Percentiles rank a stretch among this genome's conserved stretches.
Evolutionary conservation across 2,797 vertebrate genomes (phyloP).

Genomic region (Neomorphus geoffroyi): DNA sequence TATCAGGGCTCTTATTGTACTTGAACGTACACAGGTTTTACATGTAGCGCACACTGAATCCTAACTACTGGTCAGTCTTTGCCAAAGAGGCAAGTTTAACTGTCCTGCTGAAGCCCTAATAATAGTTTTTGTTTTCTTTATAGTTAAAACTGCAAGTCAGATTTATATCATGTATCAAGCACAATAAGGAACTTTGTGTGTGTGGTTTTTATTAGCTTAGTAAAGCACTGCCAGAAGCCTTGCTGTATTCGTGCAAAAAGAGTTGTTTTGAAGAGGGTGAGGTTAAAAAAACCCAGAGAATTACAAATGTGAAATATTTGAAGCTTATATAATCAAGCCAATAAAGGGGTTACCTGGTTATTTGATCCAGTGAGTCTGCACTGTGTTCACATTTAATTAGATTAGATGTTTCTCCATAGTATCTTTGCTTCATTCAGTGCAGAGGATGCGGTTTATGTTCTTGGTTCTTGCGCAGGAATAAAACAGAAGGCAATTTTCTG

Average conservation of each 20-base stretch:
- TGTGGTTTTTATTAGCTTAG: neutral
- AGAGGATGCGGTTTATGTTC: neutral
- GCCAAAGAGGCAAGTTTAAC: neutral
- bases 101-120: neutral
- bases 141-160: neutral
- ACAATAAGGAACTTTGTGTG: neutral
- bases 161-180: neutral
- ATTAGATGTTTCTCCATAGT: neutral
- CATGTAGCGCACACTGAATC: neutral
- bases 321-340: neutral
- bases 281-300: neutral
- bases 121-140: neutral
- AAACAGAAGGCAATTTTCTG: constrained; percentile 45
- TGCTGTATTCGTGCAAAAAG: neutral
- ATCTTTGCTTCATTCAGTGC: neutral
- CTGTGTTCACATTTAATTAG: neutral
- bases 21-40: neutral
- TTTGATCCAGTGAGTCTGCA: neutral
- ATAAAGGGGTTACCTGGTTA: neutral
- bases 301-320: neutral
- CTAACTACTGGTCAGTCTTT: neutral
- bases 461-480: neutral
- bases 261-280: neutral
- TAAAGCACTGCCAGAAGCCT: neutral
- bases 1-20: neutral